Percentiles rank a stretch among this genome's conserved stretches.
Evolutionary conservation across 1,140 invertebrate species (phyloP).

Genomic region (Cephus cinctus): DNA sequence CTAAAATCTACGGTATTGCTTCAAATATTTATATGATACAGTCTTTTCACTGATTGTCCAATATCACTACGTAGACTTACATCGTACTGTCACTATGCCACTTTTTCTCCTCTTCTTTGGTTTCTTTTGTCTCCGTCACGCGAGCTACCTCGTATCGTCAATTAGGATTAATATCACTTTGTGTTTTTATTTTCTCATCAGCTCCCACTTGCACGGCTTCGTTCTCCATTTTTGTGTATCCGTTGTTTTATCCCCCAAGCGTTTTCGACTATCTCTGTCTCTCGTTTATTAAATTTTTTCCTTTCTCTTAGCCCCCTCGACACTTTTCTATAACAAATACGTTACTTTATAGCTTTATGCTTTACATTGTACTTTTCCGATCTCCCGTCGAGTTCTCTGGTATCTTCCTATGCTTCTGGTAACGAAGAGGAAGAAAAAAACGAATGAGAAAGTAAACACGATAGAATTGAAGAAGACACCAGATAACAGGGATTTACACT

Average conservation of each 20-base stretch:
- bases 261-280: neutral
- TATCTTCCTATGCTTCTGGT: too few relatives aligned
- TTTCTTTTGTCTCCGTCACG: constrained; percentile 13
- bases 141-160: constrained; percentile 24
- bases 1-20: constrained; percentile 49
- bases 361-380: constrained; percentile 50
- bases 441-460: too few relatives aligned
- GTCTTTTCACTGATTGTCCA: constrained; percentile 59
- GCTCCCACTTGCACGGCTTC: constrained; percentile 39
- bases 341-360: constrained; percentile 48
- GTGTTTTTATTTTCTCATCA: too few relatives aligned
- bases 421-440: too few relatives aligned
- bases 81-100: neutral
- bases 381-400: neutral
- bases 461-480: too few relatives aligned
- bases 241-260: constrained; percentile 11
- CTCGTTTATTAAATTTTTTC: neutral
- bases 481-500: too few relatives aligned
- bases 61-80: constrained; percentile 49
- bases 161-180: constrained; percentile 58
- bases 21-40: constrained; percentile 55
- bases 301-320: constrained; percentile 25
- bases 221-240: constrained; percentile 12
- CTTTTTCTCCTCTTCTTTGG: constrained; percentile 3
- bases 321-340: constrained; percentile 46